A percentile compares a stretch with the other conserved stretches of the same genome.
Evolutionary conservation across 2,113 vertebrate species (phyloP).

Genomic region (Ceratotherium simum): DNA sequence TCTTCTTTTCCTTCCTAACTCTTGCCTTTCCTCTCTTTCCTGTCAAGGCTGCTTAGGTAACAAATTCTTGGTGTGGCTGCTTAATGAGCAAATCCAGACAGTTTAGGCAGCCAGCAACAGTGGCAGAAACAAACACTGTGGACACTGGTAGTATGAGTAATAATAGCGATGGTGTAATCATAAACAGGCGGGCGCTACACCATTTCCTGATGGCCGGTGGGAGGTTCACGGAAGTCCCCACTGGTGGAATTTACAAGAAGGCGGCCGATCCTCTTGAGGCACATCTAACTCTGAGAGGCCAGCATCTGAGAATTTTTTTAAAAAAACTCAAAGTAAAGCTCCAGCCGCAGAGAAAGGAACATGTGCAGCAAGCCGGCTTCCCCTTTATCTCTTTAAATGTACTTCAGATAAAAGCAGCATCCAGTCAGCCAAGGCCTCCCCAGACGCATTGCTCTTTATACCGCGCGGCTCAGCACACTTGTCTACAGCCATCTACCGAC

Average conservation of each 20-base stretch:
- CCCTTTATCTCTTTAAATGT: constrained; percentile 92
- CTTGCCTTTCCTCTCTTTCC: constrained; percentile 79
- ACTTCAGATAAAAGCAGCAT: constrained; percentile 92
- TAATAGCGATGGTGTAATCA: constrained; percentile 48
- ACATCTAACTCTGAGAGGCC: constrained; percentile 71
- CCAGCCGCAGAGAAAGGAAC: constrained; percentile 84
- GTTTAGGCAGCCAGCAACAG: constrained; percentile 87
- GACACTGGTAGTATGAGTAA: constrained; percentile 9
- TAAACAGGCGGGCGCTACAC: constrained; percentile 77
- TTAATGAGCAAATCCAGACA: constrained; percentile 91
- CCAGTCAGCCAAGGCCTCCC: constrained; percentile 91
- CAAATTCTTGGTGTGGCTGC: constrained; percentile 90
- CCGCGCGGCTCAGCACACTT: constrained; percentile 85
- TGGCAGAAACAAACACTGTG: constrained; percentile 77
- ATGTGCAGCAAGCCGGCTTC: constrained; percentile 84
- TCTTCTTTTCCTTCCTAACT: constrained; percentile 78
- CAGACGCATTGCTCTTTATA: constrained; percentile 85
- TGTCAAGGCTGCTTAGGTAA: constrained; percentile 90
- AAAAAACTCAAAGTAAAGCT: constrained; percentile 84
- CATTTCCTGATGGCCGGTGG: constrained; percentile 75
- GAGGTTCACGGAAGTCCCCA: constrained; percentile 80
- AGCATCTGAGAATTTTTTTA: constrained; percentile 68
- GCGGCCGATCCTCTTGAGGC: constrained; percentile 65
- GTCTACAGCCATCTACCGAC: constrained; percentile 95
- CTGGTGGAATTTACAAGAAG: constrained; percentile 79